Evolutionary conservation across 2,797 vertebrate species (phyloP).

Genomic region (Chlorospingus flavigularis): DNA sequence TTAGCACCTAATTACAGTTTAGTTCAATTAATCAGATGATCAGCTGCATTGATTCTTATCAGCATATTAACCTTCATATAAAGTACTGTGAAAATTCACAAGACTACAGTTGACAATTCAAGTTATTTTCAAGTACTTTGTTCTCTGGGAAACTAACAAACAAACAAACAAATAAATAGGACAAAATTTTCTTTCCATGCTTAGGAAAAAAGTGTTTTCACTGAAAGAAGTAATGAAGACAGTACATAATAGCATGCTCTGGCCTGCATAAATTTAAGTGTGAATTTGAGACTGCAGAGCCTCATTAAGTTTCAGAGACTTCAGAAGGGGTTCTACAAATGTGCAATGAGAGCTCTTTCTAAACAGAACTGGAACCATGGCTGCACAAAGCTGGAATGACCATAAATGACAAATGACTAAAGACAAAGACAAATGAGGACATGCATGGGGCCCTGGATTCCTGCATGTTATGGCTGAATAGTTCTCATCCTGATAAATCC

Average conservation of each 20-base stretch:
- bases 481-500: conserved; percentile 25
- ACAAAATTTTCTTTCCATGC: not conserved
- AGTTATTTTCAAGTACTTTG: not conserved
- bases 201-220: not conserved
- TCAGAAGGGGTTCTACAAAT: not conserved
- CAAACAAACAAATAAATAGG: not conserved
- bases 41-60: conserved; percentile 55
- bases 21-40: conserved; percentile 56
- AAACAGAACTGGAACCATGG: not conserved
- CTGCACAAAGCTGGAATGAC: conserved; percentile 2
- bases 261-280: not conserved
- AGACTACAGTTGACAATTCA: not conserved
- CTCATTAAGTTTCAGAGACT: not conserved
- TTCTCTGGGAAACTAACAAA: not conserved
- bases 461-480: not conserved
- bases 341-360: not conserved
- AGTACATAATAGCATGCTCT: not conserved
- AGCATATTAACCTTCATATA: conserved; percentile 29
- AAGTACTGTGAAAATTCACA: not conserved
- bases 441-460: not conserved
- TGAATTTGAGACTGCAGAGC: not conserved
- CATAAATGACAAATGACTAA: not conserved
- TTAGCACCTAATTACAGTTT: conserved; percentile 58
- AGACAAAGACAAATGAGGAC: conserved; percentile 45
- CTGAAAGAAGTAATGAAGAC: not conserved